phyloP scores from a whole-genome alignment of 1,140 invertebrate genomes.

The Aphaenogaster floridana region DNA sequence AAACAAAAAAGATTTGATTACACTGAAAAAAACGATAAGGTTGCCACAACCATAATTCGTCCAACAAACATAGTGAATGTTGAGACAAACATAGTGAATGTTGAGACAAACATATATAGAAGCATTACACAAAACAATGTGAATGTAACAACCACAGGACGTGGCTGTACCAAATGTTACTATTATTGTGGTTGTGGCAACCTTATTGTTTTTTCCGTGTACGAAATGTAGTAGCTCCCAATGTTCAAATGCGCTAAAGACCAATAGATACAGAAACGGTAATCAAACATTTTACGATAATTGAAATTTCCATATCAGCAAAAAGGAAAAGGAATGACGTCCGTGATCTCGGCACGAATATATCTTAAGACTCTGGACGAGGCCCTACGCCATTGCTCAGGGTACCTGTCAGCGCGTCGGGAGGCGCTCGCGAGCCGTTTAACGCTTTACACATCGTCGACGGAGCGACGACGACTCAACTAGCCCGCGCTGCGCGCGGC shows the following conservation, averaged over 20 bases:
- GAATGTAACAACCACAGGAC: too few relatives aligned
- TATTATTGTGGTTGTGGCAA: too few relatives aligned
- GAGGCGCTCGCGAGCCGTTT: slow-evolving; percentile 70
- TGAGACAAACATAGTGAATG: too few relatives aligned
- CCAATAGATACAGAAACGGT: background rate
- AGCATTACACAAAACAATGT: too few relatives aligned
- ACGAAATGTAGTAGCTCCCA: background rate
- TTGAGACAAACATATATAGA: too few relatives aligned
- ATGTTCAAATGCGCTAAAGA: background rate
- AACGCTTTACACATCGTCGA: slow-evolving; percentile 71
- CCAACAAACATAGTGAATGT: too few relatives aligned
- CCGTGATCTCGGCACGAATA: slow-evolving; percentile 16
- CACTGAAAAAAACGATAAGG: too few relatives aligned
- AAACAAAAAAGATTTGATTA: background rate
- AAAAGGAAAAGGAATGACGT: background rate
- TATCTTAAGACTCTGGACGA: slow-evolving; percentile 18
- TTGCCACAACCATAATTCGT: too few relatives aligned
- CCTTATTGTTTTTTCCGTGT: too few relatives aligned
- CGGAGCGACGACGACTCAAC: slow-evolving; percentile 80
- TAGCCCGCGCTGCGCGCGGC: slow-evolving; percentile 65
- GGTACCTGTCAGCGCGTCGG: slow-evolving; percentile 71
- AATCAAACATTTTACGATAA: background rate
- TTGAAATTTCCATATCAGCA: background rate
- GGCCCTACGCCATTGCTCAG: slow-evolving; percentile 67
- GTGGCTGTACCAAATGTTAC: too few relatives aligned